A percentile compares a stretch with the other conserved stretches of the same genome.
Conservation (phyloP, 1,140 invertebrate species). For the Diprion similis region DNA sequence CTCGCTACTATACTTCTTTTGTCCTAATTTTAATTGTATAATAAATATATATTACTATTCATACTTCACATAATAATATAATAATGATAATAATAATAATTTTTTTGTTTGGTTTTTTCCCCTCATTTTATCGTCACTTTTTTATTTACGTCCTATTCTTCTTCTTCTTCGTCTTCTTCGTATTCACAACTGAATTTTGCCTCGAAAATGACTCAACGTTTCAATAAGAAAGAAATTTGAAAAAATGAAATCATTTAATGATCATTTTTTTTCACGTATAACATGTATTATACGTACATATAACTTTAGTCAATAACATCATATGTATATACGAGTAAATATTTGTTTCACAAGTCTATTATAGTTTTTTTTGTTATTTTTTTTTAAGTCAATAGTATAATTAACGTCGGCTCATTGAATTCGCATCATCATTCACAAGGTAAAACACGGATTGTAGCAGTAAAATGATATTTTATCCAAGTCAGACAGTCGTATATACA, state of each 20-base stretch:
- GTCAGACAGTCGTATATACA: too few relatives aligned
- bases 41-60: slow-evolving; percentile 59
- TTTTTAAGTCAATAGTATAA: background rate
- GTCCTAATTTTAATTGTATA: slow-evolving; percentile 44
- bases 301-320: too few relatives aligned
- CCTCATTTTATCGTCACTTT: slow-evolving; percentile 22
- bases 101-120: slow-evolving; percentile 41
- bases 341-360: background rate
- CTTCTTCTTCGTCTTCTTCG: too few relatives aligned
- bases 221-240: background rate
- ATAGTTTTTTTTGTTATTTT: background rate
- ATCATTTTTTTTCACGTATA: background rate
- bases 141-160: background rate
- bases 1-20: slow-evolving; percentile 46
- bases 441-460: background rate
- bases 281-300: too few relatives aligned
- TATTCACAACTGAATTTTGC: background rate
- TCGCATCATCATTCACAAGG: background rate
- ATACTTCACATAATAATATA: slow-evolving; percentile 53
- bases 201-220: background rate
- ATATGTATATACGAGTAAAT: too few relatives aligned
- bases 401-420: background rate
- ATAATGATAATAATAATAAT: slow-evolving; percentile 16
- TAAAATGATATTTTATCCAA: too few relatives aligned
- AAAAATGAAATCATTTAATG: background rate